phyloP scores from a whole-genome alignment of 1,140 invertebrate genomes.

The Penaeus chinensis region DNA sequence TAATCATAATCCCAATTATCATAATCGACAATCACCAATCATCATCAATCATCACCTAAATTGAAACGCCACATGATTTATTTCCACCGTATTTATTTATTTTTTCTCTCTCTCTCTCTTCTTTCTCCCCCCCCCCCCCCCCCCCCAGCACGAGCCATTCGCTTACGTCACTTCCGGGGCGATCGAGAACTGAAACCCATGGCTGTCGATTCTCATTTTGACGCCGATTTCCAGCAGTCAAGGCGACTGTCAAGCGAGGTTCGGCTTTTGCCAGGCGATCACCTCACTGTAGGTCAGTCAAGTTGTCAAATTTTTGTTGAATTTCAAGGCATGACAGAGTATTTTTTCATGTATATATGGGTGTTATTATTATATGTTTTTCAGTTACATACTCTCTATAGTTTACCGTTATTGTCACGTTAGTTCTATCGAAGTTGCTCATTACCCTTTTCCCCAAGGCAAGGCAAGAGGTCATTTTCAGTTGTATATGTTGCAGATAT shows the following conservation, averaged over 20 bases:
- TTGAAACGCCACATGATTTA: too few species aligned
- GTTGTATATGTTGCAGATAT: not conserved
- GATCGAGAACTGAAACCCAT: slow-evolving; percentile 35
- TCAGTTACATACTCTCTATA: not conserved
- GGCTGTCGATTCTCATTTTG: slow-evolving; percentile 39
- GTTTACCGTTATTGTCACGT: too few species aligned
- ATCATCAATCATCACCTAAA: too few species aligned
- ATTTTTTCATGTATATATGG: too few species aligned
- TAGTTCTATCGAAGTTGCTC: too few species aligned
- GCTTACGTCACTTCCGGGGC: slow-evolving; percentile 49
- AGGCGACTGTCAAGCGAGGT: slow-evolving; percentile 39
- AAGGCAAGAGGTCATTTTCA: too few species aligned
- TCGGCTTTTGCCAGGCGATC: slow-evolving; percentile 46
- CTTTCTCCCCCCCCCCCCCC: not conserved
- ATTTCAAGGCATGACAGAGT: too few species aligned
- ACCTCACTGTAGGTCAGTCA: slow-evolving; percentile 56
- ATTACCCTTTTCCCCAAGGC: not conserved
- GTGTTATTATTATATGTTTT: not conserved
- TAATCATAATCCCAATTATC: too few species aligned
- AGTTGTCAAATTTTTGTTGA: not conserved
- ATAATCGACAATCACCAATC: too few species aligned
- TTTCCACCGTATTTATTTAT: too few species aligned
- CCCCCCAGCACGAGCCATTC: slow-evolving; percentile 38
- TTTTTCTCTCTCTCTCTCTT: too few species aligned
- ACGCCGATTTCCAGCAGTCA: slow-evolving; percentile 59